Base-by-base conservation (phyloP, 1,140 invertebrate species). In the Polyergus mexicanus region DNA sequence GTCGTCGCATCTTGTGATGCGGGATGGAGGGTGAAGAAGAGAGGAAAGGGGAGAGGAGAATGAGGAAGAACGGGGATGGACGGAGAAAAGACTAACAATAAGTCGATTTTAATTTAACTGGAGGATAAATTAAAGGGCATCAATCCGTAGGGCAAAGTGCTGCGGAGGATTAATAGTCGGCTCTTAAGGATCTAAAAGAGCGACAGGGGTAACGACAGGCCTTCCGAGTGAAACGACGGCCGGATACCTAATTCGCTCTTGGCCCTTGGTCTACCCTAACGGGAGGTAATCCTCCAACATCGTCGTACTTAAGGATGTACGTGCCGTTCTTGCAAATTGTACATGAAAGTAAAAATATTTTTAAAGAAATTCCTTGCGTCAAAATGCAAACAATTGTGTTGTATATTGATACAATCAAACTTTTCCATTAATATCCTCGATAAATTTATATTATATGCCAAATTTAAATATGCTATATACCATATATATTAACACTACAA, bases 71-170 rank as follows among this genome's bases (percentile, higher is more conserved):
- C 51, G 54, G 19, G 47, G 8, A 8, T 2, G 44, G 32, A 35
- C 35, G 51, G 88, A 75, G 88, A 69, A 86, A 84, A 89, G 88
- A 65, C 85, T 88, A 86, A n/a, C n/a, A n/a, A n/a, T n/a, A n/a
- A 86, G 86, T 90, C 88, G 83, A 90, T 90, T 88, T 90, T 90
- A 90, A 90, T 90, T 90, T 90, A 90, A 90, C 69, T 28, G 66
- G 44, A 88, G 83, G 75, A 90, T 83, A 90, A 86, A 90, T 90
- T 90, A 90, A 90, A 90, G 90, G 86, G 86, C 83, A 90, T 90
- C 88, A 85, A 90, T 89, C 86, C 44, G 74, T 44, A 85, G 88
- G 81, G 89, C 75, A 58, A 80, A 85, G 51, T 76, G 60, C 76
- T 58, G 81, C 63, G 25, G 76, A 65, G 71, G 86, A 90, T 90